These are phyloP conservation scores for Hyperopisus bebe DNA, from an alignment of 2,113 vertebrate genomes.

Conservation along the genomic window DNA sequence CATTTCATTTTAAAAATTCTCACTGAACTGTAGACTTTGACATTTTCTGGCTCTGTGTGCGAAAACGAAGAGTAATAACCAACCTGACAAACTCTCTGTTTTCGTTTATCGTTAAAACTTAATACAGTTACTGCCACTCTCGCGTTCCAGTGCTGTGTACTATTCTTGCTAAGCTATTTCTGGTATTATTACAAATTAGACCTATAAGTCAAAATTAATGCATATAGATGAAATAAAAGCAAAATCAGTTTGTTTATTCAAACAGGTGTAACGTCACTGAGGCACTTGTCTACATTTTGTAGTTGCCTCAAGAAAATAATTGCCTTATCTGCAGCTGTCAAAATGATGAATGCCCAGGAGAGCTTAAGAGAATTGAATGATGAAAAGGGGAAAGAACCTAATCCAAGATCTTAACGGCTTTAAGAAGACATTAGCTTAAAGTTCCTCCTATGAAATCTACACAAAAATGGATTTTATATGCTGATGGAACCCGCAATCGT, in stretches of 20 bases:
- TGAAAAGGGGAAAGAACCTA: conserved; percentile 60
- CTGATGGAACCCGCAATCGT: background rate
- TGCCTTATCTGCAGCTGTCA: conserved; percentile 70
- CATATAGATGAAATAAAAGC: conserved; percentile 33
- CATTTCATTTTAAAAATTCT: conserved; percentile 3
- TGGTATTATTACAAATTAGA: background rate
- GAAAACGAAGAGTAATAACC: background rate
- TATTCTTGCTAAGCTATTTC: background rate
- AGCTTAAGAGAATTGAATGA: conserved; percentile 59
- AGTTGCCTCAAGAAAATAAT: conserved; percentile 66
- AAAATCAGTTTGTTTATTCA: conserved; percentile 51
- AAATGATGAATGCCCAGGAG: conserved; percentile 66
- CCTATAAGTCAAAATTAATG: background rate
- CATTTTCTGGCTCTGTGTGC: background rate
- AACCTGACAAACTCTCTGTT: background rate
- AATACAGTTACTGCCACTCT: background rate
- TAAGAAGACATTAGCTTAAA: conserved; percentile 56
- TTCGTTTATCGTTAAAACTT: conserved; percentile 12
- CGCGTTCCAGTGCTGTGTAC: background rate
- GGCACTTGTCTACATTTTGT: conserved; percentile 66
- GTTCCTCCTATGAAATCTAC: conserved; percentile 45
- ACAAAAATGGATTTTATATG: conserved; percentile 55
- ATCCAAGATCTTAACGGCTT: conserved; percentile 64
- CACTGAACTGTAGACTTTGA: conserved; percentile 12
- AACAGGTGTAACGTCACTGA: conserved; percentile 61